Base-by-base conservation (phyloP, 1,140 invertebrate species). In the Cydia fagiglandana region DNA sequence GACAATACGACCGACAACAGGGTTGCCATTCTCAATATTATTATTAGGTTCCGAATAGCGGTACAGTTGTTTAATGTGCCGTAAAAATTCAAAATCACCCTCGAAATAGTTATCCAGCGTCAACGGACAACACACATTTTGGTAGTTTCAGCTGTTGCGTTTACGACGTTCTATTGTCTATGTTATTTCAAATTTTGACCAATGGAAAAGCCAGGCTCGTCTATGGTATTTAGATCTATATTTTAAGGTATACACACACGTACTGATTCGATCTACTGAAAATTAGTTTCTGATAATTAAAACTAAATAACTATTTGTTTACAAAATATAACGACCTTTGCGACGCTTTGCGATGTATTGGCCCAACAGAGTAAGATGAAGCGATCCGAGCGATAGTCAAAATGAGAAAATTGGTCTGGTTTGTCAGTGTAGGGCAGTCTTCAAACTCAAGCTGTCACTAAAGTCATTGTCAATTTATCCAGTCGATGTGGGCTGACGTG, bases 121-220 rank as follows among this genome's bases (percentile, higher is more conserved):
- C 89, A 93, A 93, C 91, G 90, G 90, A 91, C 87, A 90, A 90
- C 83, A 89, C 83, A 89, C 89, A 93, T 93, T 91, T 89, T 89
- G 81, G 76, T 81, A 74, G 73, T 79, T 91, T 87, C 91, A 93
- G 90, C 91, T 91, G 91, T 90, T 93, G 86, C 83, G 83, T 90
- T 92, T 88, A 88, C 84, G 79, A 87, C 84, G 73, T 45, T 90
- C 85, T 88, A 77, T 84, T 81, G 77, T 89, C 85, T 88, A 84
- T 89, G 83, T 17, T 83, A 81, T 86, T 92, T 91, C 70, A 84
- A 93, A 91, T 83, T 84, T 79, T 10, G 75, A 77, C 91, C 89
- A 91, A 93, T 91, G 75, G 73, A 0, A 77, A 56, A 38, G 12
- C 9, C 15, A 13, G 64, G 30, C 5, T 9, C 9, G 34, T 20